Evolutionary conservation across 2,113 vertebrate genomes (phyloP).

Genomic region (Crotalus viridis): DNA sequence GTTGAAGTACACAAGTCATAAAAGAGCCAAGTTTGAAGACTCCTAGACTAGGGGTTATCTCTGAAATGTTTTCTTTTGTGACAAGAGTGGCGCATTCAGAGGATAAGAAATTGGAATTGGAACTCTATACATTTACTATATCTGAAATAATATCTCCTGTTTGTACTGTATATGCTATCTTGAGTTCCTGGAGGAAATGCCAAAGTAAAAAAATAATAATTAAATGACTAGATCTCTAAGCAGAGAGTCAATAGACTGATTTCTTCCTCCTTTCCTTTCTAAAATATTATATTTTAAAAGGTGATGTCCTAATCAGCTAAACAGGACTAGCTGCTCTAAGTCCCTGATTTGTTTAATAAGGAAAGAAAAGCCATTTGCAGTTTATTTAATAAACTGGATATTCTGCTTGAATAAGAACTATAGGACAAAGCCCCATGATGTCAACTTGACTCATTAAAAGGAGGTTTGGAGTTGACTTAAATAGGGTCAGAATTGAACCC

Average conservation of each 20-base stretch:
- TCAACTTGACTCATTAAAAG: conserved; percentile 23
- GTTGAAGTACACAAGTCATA: too few relatives aligned
- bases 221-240: background rate
- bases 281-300: background rate
- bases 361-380: background rate
- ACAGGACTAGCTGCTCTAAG: background rate
- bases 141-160: background rate
- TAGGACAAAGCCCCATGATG: conserved; percentile 1
- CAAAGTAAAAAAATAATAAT: background rate
- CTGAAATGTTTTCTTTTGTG: background rate
- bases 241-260: background rate
- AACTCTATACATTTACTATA: background rate
- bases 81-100: background rate
- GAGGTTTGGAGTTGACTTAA: conserved; percentile 18
- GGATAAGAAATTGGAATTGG: background rate
- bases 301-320: background rate
- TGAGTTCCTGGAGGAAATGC: background rate
- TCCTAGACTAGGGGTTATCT: background rate
- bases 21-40: too few relatives aligned
- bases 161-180: background rate
- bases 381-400: background rate
- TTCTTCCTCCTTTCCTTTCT: background rate
- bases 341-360: background rate
- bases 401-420: background rate
- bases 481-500: conserved; percentile 17